A percentile compares a stretch with the other conserved stretches of the same genome.
These are phyloP conservation scores for Oscheius sp. DNA, from an alignment of 2,888 invertebrate species.

Conservation along the genomic window DNA sequence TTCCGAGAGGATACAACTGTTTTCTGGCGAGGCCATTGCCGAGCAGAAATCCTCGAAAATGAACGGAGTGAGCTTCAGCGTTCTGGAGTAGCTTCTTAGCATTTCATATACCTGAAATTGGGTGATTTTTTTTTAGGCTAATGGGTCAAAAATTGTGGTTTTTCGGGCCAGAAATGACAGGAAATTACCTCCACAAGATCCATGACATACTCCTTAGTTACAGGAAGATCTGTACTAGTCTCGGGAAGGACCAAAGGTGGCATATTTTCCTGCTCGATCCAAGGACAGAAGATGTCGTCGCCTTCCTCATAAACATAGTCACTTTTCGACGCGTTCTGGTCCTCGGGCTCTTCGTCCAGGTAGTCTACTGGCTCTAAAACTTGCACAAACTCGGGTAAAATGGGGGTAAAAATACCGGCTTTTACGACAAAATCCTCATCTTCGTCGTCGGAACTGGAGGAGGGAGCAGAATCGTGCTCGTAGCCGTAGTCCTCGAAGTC, in stretches of 20 bases:
- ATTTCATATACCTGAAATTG: slow-evolving; percentile 87
- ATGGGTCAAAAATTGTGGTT: background rate
- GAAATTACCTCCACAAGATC: slow-evolving; percentile 50
- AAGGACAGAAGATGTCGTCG: slow-evolving; percentile 53
- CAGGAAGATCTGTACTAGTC: slow-evolving; percentile 51
- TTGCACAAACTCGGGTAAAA: background rate
- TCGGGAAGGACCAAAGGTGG: slow-evolving; percentile 59
- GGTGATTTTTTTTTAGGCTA: background rate
- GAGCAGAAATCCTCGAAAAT: slow-evolving; percentile 97
- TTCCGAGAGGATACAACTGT: slow-evolving; percentile 86
- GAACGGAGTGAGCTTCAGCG: slow-evolving; percentile 90
- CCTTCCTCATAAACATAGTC: slow-evolving; percentile 24
- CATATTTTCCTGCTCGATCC: slow-evolving; percentile 54
- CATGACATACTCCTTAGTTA: slow-evolving; percentile 44
- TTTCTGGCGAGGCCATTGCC: slow-evolving; percentile 88
- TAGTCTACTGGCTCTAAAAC: slow-evolving; percentile 11
- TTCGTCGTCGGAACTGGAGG: slow-evolving; percentile 23
- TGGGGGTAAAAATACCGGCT: background rate
- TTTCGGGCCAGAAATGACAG: background rate
- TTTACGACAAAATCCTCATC: slow-evolving; percentile 12
- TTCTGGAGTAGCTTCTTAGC: slow-evolving; percentile 85
- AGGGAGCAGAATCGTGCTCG: slow-evolving; percentile 29
- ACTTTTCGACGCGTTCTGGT: slow-evolving; percentile 26
- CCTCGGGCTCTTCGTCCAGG: slow-evolving; percentile 15
- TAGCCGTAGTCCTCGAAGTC: slow-evolving; percentile 33